Conservation (phyloP, 2,797 vertebrate genomes). For the Chromobotia macracanthus region DNA sequence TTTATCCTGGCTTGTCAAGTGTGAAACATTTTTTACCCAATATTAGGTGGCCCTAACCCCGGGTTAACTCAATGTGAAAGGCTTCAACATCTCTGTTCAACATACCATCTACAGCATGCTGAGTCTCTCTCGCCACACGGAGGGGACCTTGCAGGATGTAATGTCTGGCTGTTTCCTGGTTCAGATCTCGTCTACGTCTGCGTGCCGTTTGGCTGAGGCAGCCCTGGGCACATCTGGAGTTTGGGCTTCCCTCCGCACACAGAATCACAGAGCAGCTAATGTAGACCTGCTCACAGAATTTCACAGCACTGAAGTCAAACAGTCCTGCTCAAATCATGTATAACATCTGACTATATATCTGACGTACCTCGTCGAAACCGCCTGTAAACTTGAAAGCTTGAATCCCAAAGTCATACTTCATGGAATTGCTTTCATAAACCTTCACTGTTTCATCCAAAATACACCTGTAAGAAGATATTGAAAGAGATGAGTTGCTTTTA, state of each 20-base stretch:
- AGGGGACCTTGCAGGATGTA: slow-evolving; percentile 74
- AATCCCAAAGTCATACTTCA: slow-evolving; percentile 68
- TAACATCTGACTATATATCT: background rate
- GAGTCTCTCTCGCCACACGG: slow-evolving; percentile 47
- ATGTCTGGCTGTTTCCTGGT: slow-evolving; percentile 65
- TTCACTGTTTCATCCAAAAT: slow-evolving; percentile 64
- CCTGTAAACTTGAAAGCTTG: slow-evolving; percentile 77
- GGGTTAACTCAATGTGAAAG: too few relatives aligned
- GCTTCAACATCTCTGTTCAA: background rate
- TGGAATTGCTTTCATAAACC: slow-evolving; percentile 40
- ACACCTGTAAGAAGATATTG: slow-evolving; percentile 64
- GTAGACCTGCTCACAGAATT: slow-evolving; percentile 66
- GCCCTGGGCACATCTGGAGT: slow-evolving; percentile 73
- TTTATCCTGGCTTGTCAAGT: too few relatives aligned
- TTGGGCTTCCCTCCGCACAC: slow-evolving; percentile 63
- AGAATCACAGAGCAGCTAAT: slow-evolving; percentile 77
- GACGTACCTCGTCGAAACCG: slow-evolving; percentile 69
- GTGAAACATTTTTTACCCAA: too few relatives aligned
- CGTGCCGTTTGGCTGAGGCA: slow-evolving; percentile 58
- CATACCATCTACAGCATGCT: background rate
- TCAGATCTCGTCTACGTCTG: slow-evolving; percentile 59
- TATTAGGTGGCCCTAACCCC: too few relatives aligned
- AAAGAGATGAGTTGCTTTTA: background rate
- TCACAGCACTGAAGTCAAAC: slow-evolving; percentile 56
- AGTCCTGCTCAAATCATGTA: background rate